Conservation (phyloP, 2,888 invertebrate species). For the Pediacus dermestoides region DNA sequence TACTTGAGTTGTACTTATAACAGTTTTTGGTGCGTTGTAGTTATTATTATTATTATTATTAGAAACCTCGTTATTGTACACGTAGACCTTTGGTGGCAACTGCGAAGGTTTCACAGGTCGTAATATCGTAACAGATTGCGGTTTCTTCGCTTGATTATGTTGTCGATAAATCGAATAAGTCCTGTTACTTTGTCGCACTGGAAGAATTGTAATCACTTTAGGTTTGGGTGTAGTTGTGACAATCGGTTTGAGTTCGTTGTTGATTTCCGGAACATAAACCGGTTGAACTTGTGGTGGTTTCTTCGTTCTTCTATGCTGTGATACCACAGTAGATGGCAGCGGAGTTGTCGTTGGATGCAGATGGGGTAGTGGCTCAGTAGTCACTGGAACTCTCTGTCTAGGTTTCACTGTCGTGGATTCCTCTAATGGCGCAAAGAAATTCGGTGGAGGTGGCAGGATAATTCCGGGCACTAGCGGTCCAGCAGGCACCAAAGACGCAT, state of each 20-base stretch:
- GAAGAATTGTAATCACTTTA: conserved; percentile 49
- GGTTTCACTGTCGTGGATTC: conserved; percentile 38
- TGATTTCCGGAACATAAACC: conserved; percentile 29
- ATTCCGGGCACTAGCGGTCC: conserved; percentile 84
- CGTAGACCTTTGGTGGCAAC: conserved; percentile 36
- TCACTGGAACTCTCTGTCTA: conserved; percentile 22
- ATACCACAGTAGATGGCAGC: conserved; percentile 48
- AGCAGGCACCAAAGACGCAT: conserved; percentile 58
- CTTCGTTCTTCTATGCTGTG: conserved; percentile 33
- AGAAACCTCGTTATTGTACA: conserved; percentile 48
- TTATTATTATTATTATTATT: conserved; percentile 56
- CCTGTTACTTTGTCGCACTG: conserved; percentile 32
- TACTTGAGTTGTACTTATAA: conserved; percentile 58
- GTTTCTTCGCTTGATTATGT: conserved; percentile 16
- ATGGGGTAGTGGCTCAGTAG: conserved; percentile 23
- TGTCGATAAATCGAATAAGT: conserved; percentile 21
- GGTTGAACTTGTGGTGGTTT: conserved; percentile 31
- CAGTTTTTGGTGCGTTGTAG: conserved; percentile 44
- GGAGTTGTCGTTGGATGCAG: conserved; percentile 38
- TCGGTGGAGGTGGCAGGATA: conserved; percentile 81
- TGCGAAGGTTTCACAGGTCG: conserved; percentile 44
- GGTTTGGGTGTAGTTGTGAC: conserved; percentile 48
- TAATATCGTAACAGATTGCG: conserved; percentile 42
- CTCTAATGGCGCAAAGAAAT: conserved; percentile 76
- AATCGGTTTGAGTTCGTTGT: conserved; percentile 32